Conservation (phyloP, 1,140 invertebrate species). For the Drosophila orosa region DNA sequence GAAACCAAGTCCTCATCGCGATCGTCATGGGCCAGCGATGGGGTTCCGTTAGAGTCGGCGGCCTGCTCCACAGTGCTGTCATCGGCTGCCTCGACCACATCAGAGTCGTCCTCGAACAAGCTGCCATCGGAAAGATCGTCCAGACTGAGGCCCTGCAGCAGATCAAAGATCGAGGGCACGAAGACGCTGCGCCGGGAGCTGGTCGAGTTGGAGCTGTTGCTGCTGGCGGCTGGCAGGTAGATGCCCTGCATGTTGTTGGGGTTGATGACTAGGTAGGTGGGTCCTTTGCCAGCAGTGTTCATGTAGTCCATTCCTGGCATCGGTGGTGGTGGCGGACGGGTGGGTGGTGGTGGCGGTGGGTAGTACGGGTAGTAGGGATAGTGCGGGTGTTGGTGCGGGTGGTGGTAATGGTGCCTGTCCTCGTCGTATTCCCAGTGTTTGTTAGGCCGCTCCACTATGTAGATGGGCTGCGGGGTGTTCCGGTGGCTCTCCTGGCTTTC, state of each 20-base stretch:
- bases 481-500: constrained; percentile 25
- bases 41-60: not conserved
- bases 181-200: constrained; percentile 5
- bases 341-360: constrained; percentile 14
- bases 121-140: constrained; percentile 34
- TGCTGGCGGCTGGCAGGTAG: constrained; percentile 8
- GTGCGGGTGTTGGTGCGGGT: constrained; percentile 11
- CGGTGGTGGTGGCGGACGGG: constrained; percentile 13
- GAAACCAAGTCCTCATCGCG: constrained; percentile 28
- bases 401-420: constrained; percentile 29
- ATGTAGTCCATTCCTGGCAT: constrained; percentile 26
- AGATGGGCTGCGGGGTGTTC: constrained; percentile 33
- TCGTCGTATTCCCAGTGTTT: constrained; percentile 5
- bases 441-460: constrained; percentile 42
- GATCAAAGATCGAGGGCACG: constrained; percentile 23
- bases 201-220: constrained; percentile 9
- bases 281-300: not conserved
- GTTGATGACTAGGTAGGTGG: constrained; percentile 58
- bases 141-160: constrained; percentile 47
- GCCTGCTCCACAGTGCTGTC: not conserved
- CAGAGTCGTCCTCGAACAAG: constrained; percentile 51
- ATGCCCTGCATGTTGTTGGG: constrained; percentile 65
- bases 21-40: constrained; percentile 18
- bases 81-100: constrained; percentile 33
- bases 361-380: constrained; percentile 34